Evolutionary conservation across 2,797 vertebrate genomes (phyloP), one percentile per base, ranked within the genome.

Genomic region (Ctenopoma kingsleyae): DNA sequence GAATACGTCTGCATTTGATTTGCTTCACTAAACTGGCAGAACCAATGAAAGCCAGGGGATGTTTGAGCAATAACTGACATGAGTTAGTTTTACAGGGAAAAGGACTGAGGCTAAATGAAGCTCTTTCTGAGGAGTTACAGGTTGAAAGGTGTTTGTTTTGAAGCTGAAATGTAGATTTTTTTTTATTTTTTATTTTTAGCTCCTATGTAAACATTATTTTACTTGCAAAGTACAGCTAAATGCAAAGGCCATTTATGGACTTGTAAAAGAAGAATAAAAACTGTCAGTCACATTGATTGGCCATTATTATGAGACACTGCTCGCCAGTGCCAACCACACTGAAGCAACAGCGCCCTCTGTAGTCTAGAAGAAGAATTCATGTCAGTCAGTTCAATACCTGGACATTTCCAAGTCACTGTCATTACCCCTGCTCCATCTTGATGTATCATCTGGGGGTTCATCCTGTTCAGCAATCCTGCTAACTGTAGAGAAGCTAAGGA

Each of bases 271-370:
- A 66, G 62, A 84, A 84, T 85, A 76, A 85, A 85, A 70, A 65
- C 84, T 78, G 79, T 87, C 87, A 87, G 83, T 91, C 79, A 86
- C 69, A 85, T 67, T 92, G 84, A 90, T 85, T 71, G 85, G 35
- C 77, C 72, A 75, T 86, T 67, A 67, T 50, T 73, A 72, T 73
- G 36, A 76, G 75, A 70, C 41, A 43, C 30, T 52, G 60, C 46
- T 71, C 30, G 54, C 8, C 43, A 30, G 30, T 52, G 50, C 38
- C 69, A 62, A 68, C 63, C 70, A 85, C 51, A 48, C 87, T 93
- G 80, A 93, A 52, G 75, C 93, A 94, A 94, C 84, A 93, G 92
- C 94, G 94, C 94, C 95, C 93, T 93, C 94, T 95, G 89, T 94
- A 93, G 95, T 89, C 88, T 68, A 74, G 71, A 76, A 68, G 30